Evolutionary conservation across 2,113 vertebrate species (phyloP).

Genomic region (Miniopterus natalensis): DNA sequence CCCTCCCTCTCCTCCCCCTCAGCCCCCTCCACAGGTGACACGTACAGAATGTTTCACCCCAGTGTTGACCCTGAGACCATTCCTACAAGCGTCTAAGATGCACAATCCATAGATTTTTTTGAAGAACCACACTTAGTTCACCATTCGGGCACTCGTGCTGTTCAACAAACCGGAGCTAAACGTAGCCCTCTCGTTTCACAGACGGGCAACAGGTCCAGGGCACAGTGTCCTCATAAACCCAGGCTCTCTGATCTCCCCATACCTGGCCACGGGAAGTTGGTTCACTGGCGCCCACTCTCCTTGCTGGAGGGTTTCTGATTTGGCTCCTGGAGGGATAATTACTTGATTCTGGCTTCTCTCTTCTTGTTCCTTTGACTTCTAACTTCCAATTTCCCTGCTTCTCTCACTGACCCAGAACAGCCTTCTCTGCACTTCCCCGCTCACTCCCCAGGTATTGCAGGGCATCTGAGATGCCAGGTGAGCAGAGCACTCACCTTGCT

Average conservation of each 20-base stretch:
- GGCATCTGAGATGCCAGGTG: neutral
- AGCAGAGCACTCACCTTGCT: constrained; percentile 69
- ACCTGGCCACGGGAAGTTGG: neutral
- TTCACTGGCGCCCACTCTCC: neutral
- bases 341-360: neutral
- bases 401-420: neutral
- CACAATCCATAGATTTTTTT: neutral
- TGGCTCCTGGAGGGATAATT: neutral
- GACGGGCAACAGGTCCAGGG: neutral
- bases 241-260: neutral
- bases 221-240: neutral
- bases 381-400: neutral
- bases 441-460: too few relatives aligned
- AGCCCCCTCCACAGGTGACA: neutral
- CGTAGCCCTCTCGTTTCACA: neutral
- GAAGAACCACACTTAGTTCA: neutral
- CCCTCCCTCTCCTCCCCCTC: accelerated
- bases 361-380: neutral
- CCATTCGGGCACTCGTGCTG: too few relatives aligned
- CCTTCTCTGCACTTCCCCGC: too few relatives aligned
- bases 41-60: neutral
- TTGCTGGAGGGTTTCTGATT: neutral
- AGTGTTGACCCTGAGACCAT: neutral
- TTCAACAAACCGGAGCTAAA: neutral
- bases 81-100: neutral